These are phyloP conservation scores for Elachura formosa DNA, from an alignment of 2,113 vertebrate species.

Conservation along the genomic window DNA sequence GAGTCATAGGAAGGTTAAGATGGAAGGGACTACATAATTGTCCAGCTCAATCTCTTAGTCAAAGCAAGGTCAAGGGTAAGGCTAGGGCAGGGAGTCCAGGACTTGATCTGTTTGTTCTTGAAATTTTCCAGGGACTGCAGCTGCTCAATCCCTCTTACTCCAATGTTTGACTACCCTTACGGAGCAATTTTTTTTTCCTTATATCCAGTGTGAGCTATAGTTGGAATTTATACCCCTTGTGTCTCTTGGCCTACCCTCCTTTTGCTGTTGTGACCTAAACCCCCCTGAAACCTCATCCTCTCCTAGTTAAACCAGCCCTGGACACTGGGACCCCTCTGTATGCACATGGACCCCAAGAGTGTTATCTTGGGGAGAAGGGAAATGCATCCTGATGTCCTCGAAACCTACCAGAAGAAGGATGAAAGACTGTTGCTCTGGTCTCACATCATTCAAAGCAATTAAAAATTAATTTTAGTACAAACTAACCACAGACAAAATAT, in stretches of 20 bases:
- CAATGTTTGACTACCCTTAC: not conserved
- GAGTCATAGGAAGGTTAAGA: not conserved
- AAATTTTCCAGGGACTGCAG: no score
- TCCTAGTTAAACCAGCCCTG: not conserved
- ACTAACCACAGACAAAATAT: conserved; percentile 36
- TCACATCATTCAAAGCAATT: conserved; percentile 37
- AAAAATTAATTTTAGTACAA: conserved; percentile 56
- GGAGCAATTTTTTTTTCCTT: not conserved
- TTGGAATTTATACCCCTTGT: not conserved
- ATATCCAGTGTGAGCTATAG: not conserved
- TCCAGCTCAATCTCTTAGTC: no score
- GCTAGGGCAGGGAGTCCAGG: not conserved
- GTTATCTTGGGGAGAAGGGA: rapidly evolving
- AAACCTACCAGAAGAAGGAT: not conserved
- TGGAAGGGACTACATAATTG: not conserved
- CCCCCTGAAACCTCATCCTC: not conserved
- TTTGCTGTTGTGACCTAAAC: not conserved
- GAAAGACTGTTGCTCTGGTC: not conserved
- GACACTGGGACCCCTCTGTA: not conserved
- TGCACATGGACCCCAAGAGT: rapidly evolving
- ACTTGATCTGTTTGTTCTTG: not conserved
- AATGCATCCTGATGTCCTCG: not conserved
- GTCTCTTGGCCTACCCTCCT: not conserved
- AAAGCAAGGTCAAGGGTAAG: not conserved
- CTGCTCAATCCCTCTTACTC: not conserved